These are phyloP conservation scores for Dolomedes plantarius DNA, from an alignment of 2,888 invertebrate species.

Conservation along the genomic window DNA sequence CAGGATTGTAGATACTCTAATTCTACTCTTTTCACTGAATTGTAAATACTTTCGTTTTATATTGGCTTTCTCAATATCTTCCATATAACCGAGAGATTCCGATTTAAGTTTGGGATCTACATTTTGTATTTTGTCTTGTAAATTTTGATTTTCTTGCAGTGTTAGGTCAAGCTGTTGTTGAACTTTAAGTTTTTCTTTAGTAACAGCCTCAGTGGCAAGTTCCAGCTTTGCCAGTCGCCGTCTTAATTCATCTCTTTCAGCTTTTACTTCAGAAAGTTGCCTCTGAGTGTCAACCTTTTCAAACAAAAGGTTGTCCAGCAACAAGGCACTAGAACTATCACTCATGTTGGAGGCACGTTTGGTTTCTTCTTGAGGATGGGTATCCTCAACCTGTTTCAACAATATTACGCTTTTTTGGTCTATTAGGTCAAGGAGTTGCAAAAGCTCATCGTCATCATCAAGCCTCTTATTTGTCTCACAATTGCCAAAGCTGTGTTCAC, in stretches of 20 bases:
- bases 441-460: conserved; percentile 58
- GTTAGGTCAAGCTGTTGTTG: conserved; percentile 52
- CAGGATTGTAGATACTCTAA: conserved; percentile 68
- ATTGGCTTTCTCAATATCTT: conserved; percentile 37
- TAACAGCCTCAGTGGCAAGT: conserved; percentile 58
- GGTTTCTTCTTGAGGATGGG: neutral
- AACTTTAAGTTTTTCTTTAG: conserved; percentile 47
- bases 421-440: conserved; percentile 60
- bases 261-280: conserved; percentile 59
- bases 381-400: conserved; percentile 51
- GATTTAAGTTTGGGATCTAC: neutral
- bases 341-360: conserved; percentile 14
- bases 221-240: conserved; percentile 58
- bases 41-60: conserved; percentile 54
- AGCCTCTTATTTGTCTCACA: neutral
- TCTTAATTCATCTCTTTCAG: conserved; percentile 60
- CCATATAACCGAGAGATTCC: conserved; percentile 41
- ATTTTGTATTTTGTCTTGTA: conserved; percentile 52
- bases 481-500: conserved; percentile 44
- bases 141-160: conserved; percentile 60
- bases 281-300: conserved; percentile 58
- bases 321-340: conserved; percentile 19
- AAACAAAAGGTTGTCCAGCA: conserved; percentile 43
- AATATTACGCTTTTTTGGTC: conserved; percentile 57
- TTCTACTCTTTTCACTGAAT: conserved; percentile 55